phyloP scores from a whole-genome alignment of 92 coral and sea anemone genomes.

The Palythoa caribaeorum region DNA sequence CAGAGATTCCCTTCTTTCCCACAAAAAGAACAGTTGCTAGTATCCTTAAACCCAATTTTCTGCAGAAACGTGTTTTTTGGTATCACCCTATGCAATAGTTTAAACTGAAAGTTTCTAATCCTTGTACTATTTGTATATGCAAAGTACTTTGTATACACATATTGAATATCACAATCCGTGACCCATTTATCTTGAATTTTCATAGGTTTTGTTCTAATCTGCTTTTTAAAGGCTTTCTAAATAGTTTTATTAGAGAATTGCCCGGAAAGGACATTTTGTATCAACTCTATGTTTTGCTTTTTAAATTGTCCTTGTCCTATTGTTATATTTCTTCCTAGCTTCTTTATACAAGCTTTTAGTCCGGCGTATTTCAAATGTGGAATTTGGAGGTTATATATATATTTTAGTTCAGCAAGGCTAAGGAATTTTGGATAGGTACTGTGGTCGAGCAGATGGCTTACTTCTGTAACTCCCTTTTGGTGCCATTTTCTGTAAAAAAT shows the following conservation, averaged over 20 bases:
- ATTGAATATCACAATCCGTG: not conserved
- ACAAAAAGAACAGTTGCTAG: not conserved
- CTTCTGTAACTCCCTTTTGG: not conserved
- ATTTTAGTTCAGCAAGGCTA: not conserved
- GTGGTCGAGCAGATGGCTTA: not conserved
- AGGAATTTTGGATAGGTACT: not conserved
- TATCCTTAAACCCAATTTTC: not conserved
- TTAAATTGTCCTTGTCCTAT: not conserved
- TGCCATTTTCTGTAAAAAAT: not conserved
- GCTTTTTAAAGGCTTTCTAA: constrained; percentile 3
- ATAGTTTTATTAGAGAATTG: not conserved
- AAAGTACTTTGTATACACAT: not conserved
- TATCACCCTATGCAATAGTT: not conserved
- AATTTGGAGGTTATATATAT: not conserved
- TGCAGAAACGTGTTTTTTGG: not conserved
- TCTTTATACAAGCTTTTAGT: not conserved
- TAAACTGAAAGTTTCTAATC: too few species aligned
- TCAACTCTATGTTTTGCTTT: not conserved
- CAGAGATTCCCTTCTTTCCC: not conserved
- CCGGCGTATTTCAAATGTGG: not conserved
- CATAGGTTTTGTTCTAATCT: not conserved
- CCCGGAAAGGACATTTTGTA: not conserved
- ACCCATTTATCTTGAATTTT: too few species aligned
- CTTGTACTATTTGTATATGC: not conserved
- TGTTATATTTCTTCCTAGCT: not conserved